These are phyloP conservation scores for Molossus alvarezi DNA, from an alignment of 2,797 vertebrate genomes.

Conservation along the genomic window DNA sequence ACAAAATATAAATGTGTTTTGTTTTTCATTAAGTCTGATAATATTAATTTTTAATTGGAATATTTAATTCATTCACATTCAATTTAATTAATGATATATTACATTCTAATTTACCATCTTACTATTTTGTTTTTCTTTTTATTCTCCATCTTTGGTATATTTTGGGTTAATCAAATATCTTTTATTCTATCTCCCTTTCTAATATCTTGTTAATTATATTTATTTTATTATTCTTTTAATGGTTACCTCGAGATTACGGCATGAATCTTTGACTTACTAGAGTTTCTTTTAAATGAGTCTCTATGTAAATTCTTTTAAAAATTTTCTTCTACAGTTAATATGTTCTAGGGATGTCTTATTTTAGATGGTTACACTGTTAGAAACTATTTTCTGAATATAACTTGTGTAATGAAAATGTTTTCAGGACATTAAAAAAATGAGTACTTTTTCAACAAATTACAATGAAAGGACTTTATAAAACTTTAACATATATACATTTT, in stretches of 20 bases:
- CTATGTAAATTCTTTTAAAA: slow-evolving; percentile 91
- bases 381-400: slow-evolving; percentile 99
- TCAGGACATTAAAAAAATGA: slow-evolving; percentile 94
- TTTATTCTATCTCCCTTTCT: neutral
- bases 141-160: slow-evolving; percentile 44
- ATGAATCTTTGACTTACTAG: slow-evolving; percentile 38
- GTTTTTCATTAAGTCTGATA: neutral
- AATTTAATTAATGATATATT: slow-evolving; percentile 57
- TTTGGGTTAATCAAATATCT: slow-evolving; percentile 55
- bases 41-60: slow-evolving; percentile 44
- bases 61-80: slow-evolving; percentile 64
- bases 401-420: slow-evolving; percentile 99
- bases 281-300: slow-evolving; percentile 84
- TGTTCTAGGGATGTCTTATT: slow-evolving; percentile 95
- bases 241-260: slow-evolving; percentile 36
- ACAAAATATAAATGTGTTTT: neutral
- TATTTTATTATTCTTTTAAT: slow-evolving; percentile 55
- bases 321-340: slow-evolving; percentile 90
- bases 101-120: slow-evolving; percentile 18
- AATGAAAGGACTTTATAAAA: slow-evolving; percentile 43
- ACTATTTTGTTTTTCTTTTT: slow-evolving; percentile 12
- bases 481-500: slow-evolving; percentile 39
- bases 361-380: slow-evolving; percentile 98
- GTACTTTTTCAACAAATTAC: slow-evolving; percentile 53
- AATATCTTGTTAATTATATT: slow-evolving; percentile 32